phyloP scores from a whole-genome alignment of 2,888 invertebrate genomes.

The Flexamia atlantica region DNA sequence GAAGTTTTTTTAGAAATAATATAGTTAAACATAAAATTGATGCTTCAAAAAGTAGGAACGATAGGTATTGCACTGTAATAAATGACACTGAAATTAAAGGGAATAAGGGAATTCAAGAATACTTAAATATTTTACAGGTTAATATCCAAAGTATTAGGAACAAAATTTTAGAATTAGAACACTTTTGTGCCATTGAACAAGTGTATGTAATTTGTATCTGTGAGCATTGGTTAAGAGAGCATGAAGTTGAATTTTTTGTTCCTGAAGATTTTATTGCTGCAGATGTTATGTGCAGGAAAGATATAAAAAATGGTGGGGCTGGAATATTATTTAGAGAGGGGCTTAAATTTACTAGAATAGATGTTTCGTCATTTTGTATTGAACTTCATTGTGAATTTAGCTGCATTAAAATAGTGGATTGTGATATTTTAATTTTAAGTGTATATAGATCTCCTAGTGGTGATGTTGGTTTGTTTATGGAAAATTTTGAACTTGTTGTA shows the following conservation, averaged over 20 bases:
- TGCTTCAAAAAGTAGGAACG: neutral
- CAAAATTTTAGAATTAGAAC: neutral
- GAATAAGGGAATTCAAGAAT: neutral
- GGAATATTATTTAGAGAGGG: neutral
- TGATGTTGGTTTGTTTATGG: neutral
- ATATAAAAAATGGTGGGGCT: neutral
- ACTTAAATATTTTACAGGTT: neutral
- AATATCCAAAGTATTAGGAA: neutral
- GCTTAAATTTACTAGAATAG: neutral
- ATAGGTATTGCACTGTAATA: neutral
- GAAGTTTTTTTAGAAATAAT: neutral
- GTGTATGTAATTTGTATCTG: neutral
- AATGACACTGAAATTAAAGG: neutral
- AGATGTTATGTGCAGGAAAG: neutral
- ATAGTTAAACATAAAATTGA: neutral
- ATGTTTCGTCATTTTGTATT: neutral
- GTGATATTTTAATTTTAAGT: neutral
- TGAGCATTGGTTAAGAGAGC: neutral
- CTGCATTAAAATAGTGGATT: neutral
- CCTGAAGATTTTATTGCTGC: neutral
- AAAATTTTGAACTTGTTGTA: neutral
- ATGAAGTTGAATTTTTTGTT: neutral
- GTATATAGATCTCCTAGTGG: neutral
- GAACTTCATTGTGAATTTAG: slow-evolving; percentile 1
- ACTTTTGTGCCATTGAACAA: neutral